A percentile compares a stretch with the other conserved stretches of the same genome.
Evolutionary conservation across 2,888 invertebrate species (phyloP).

Genomic region (Synanthedon formicaeformis): DNA sequence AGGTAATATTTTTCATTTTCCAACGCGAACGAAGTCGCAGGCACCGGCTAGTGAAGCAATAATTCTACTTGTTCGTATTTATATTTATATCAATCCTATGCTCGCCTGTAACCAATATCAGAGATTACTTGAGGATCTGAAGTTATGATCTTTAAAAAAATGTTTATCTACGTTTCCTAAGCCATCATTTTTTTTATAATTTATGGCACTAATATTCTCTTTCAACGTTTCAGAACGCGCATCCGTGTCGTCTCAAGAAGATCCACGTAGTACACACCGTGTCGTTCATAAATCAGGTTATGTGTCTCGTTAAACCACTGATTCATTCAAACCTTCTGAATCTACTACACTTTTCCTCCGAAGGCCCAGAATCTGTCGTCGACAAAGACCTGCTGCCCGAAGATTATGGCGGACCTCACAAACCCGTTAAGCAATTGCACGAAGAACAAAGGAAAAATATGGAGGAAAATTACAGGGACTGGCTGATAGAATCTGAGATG

Average conservation of each 20-base stretch:
- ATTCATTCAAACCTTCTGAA: slow-evolving; percentile 73
- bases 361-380: slow-evolving; percentile 58
- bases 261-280: slow-evolving; percentile 76
- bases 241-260: slow-evolving; percentile 74
- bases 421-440: slow-evolving; percentile 63
- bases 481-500: slow-evolving; percentile 72
- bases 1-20: too few relatives aligned
- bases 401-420: slow-evolving; percentile 74
- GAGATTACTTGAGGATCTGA: too few relatives aligned
- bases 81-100: too few relatives aligned
- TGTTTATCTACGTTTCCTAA: not conserved
- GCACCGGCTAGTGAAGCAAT: too few relatives aligned
- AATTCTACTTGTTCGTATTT: too few relatives aligned
- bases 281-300: slow-evolving; percentile 76
- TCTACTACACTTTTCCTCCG: slow-evolving; percentile 70
- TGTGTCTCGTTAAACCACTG: slow-evolving; percentile 74
- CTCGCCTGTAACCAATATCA: too few relatives aligned
- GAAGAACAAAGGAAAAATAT: slow-evolving; percentile 68
- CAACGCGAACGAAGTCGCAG: too few relatives aligned
- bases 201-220: not conserved
- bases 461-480: slow-evolving; percentile 71
- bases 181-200: not conserved
- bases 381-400: slow-evolving; percentile 54
- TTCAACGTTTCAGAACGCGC: slow-evolving; percentile 67
- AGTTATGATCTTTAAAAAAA: too few relatives aligned